Conservation (phyloP, 1,140 invertebrate genomes). For the Drosophila varians region DNA sequence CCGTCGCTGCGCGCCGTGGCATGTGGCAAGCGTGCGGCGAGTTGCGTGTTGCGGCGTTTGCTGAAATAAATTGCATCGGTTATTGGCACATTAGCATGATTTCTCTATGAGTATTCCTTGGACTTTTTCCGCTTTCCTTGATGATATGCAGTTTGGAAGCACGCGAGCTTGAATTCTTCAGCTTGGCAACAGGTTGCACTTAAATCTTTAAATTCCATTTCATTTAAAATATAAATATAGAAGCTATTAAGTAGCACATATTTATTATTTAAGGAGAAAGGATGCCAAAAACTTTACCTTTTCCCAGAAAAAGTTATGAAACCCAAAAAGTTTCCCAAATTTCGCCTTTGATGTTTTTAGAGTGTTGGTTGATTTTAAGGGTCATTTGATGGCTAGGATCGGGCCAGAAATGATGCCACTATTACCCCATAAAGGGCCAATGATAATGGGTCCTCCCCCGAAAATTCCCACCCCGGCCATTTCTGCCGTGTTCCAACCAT, state of each 20-base stretch:
- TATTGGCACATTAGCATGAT: conserved; percentile 67
- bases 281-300: not conserved
- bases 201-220: not conserved
- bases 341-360: conserved; percentile 4
- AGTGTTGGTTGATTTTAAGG: conserved; percentile 41
- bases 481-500: not conserved
- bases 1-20: not conserved
- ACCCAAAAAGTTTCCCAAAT: conserved; percentile 1
- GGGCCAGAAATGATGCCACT: conserved; percentile 21
- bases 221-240: not conserved
- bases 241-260: not conserved
- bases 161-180: conserved; percentile 47
- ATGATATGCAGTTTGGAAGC: conserved; percentile 51
- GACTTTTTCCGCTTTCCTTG: not conserved
- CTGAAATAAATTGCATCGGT: conserved; percentile 59
- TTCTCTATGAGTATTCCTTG: conserved; percentile 16
- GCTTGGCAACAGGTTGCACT: conserved; percentile 57
- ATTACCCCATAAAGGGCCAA: conserved; percentile 41
- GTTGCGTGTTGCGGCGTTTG: conserved; percentile 50
- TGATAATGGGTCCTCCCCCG: conserved; percentile 53
- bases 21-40: conserved; percentile 26
- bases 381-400: conserved; percentile 45
- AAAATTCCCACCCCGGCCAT: not conserved
- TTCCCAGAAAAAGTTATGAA: not conserved
- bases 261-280: not conserved